These are phyloP conservation scores for Sebastes taczanowskii DNA, from an alignment of 2,797 vertebrate species.

Conservation along the genomic window DNA sequence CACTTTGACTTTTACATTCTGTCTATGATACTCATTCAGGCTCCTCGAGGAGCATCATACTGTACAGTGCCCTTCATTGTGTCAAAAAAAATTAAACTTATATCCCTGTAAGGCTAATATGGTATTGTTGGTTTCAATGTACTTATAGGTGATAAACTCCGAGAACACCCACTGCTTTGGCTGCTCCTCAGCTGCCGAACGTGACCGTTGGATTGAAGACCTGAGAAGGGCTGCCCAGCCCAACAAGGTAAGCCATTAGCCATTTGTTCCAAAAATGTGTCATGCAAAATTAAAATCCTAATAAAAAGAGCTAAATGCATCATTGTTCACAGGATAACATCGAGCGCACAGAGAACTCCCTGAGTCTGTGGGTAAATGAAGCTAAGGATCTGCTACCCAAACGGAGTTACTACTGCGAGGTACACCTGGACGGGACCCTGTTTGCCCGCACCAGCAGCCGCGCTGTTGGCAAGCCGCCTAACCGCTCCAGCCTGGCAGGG, in stretches of 20 bases:
- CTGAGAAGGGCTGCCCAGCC: conserved; percentile 89
- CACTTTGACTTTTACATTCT: neutral
- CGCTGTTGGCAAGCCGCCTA: conserved; percentile 68
- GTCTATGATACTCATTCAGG: neutral
- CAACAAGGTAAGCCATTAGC: conserved; percentile 83
- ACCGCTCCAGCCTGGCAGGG: conserved; percentile 59
- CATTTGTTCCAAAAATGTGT: neutral
- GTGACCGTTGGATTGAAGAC: conserved; percentile 94
- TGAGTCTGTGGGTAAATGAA: conserved; percentile 93
- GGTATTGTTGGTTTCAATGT: conserved; percentile 2
- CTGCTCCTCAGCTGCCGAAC: conserved; percentile 89
- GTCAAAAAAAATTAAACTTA: neutral
- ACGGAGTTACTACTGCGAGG: conserved; percentile 84
- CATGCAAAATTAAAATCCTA: neutral
- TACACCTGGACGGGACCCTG: conserved; percentile 89
- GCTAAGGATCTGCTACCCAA: conserved; percentile 88
- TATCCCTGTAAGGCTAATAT: neutral
- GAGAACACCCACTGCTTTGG: conserved; percentile 90
- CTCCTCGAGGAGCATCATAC: neutral
- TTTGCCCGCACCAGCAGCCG: conserved; percentile 89
- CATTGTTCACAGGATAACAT: conserved; percentile 86
- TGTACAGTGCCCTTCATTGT: neutral
- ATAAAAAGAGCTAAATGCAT: neutral
- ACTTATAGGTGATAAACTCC: conserved; percentile 85
- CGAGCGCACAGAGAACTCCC: conserved; percentile 89